These are phyloP conservation scores for Mellivora capensis DNA, from an alignment of 2,113 vertebrate genomes.

Conservation along the genomic window DNA sequence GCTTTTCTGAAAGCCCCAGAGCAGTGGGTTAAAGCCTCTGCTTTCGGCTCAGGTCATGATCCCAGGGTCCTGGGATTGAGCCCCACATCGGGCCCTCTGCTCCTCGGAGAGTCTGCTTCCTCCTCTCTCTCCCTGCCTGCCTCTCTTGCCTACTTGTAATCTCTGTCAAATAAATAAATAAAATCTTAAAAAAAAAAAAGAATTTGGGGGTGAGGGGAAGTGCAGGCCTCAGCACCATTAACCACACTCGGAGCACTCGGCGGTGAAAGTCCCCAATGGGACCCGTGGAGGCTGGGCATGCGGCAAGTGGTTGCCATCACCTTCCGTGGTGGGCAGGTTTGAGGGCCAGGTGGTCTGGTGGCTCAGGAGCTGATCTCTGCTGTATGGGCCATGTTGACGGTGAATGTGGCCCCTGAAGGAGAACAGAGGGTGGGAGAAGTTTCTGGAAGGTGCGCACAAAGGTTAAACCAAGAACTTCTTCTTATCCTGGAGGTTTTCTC, in stretches of 20 bases:
- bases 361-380: not conserved
- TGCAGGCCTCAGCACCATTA: not conserved
- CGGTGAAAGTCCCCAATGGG: not conserved
- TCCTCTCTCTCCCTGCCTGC: too few species aligned
- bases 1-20: not conserved
- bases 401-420: not conserved
- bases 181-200: too few species aligned
- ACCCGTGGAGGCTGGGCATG: not conserved
- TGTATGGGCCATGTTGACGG: not conserved
- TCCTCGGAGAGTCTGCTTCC: too few species aligned
- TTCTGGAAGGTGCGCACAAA: not conserved
- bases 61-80: too few species aligned
- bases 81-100: too few species aligned
- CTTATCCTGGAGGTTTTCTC: not conserved
- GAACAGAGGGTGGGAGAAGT: not conserved
- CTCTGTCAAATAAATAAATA: too few species aligned
- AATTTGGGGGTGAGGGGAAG: not conserved
- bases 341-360: not conserved
- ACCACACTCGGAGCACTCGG: accelerated
- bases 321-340: not conserved
- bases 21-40: too few species aligned
- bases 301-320: accelerated
- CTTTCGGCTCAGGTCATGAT: too few species aligned
- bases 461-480: not conserved
- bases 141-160: too few species aligned